Evolutionary conservation across 1,140 invertebrate species (phyloP).

Genomic region (Pseudomyrmex sp.): DNA sequence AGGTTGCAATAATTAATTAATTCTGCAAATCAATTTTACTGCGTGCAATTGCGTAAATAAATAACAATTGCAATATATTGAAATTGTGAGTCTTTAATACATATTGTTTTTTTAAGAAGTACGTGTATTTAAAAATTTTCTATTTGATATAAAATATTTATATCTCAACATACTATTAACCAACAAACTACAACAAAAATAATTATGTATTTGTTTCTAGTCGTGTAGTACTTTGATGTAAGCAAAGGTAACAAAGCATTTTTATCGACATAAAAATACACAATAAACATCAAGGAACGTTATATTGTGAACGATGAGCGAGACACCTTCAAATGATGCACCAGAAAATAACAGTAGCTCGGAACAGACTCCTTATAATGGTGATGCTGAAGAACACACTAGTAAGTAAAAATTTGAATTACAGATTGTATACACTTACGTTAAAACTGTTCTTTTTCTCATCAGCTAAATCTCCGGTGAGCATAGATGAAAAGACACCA

Average conservation of each 20-base stretch:
- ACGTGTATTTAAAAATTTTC: no score
- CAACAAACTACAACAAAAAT: no score
- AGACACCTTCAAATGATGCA: conserved; percentile 67
- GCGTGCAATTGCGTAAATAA: no score
- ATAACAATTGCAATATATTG: no score
- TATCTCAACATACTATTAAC: no score
- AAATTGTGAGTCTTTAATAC: no score
- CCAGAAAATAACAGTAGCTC: conserved; percentile 70
- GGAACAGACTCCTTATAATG: conserved; percentile 75
- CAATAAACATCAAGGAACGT: neutral
- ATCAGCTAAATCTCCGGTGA: conserved; percentile 73
- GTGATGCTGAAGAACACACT: conserved; percentile 72
- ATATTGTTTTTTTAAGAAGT: no score
- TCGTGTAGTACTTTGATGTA: no score
- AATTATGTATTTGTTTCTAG: no score
- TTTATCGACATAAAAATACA: neutral
- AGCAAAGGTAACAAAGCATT: neutral
- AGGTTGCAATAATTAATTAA: no score
- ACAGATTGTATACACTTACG: neutral
- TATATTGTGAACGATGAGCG: conserved; percentile 68
- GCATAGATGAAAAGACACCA: conserved; percentile 76
- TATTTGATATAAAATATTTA: no score
- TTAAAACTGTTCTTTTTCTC: conserved; percentile 33
- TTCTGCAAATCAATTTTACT: no score
- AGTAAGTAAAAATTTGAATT: conserved; percentile 54